Evolutionary conservation across 2,797 vertebrate genomes (phyloP), one percentile per base, ranked within the genome.

Genomic region (Sylvia borin): DNA sequence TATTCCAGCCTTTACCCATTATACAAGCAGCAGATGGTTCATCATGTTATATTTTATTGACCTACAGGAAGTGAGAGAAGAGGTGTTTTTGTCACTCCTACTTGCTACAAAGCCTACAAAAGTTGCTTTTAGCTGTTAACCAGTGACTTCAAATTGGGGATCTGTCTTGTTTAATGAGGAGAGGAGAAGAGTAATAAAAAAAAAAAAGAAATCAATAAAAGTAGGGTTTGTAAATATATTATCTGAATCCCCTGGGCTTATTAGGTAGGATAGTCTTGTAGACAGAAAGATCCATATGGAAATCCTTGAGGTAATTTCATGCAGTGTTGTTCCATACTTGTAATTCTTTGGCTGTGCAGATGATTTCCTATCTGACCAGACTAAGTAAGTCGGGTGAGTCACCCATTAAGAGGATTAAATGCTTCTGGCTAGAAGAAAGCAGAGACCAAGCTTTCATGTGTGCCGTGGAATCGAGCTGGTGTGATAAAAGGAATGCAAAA

Each of bases 221-320:
- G 75, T 26, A 79, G 21, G 55, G 64, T 78, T 90, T 94, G 76
- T 88, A 94, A 96, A 90, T 92, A 88, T 24, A 25, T 91, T 94
- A 71, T 74, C 82, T 86, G 85, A 82, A 76, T 96, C 71, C 76
- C 66, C 55, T 79, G 91, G 70, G 67, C 45, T 95, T 94, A 82
- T 70, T 92, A 93, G 85, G 54, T 86, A 88, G 55, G 76, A 75
- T 76, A 73, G 70, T 51, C 68, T 88, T 91, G 70, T 68, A 84
- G 87, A 72, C 53, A 75, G 71, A 71, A 57, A 76, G 67, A 86
- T 82, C 85, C 38, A 29, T 76, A 54, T 71, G 91, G 90, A 96
- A 94, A 93, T 96, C 95, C 91, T 93, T 80, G 79, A 92, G 88
- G 70, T 92, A 92, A 96, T 92, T 97, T 96, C 87, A 90, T 93